These are phyloP conservation scores for Nettapus auritus DNA, from an alignment of 2,113 vertebrate species.

Conservation along the genomic window DNA sequence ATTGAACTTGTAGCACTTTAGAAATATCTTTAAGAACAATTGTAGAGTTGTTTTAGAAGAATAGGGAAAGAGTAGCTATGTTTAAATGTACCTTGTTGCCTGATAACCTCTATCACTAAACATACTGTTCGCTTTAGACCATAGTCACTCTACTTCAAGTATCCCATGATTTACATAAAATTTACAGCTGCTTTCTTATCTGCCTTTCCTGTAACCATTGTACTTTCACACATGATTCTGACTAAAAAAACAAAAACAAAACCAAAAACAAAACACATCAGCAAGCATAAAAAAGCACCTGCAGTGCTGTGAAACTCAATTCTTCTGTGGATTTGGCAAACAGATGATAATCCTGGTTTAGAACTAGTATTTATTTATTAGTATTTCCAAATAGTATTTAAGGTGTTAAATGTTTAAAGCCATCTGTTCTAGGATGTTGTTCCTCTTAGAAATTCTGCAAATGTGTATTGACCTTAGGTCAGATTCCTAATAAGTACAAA, in stretches of 20 bases:
- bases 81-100: neutral
- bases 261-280: neutral
- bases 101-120: constrained; percentile 40
- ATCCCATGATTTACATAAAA: constrained; percentile 59
- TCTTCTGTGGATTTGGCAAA: neutral
- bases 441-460: neutral
- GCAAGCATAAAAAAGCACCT: neutral
- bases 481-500: neutral
- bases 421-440: neutral
- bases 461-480: neutral
- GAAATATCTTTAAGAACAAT: neutral
- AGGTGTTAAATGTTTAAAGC: neutral
- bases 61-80: neutral
- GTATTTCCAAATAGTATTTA: neutral
- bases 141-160: constrained; percentile 65
- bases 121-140: constrained; percentile 47
- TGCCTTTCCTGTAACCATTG: constrained; percentile 62
- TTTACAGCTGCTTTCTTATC: constrained; percentile 73
- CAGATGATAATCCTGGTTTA: neutral
- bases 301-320: neutral
- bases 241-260: neutral
- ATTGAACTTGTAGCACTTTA: neutral
- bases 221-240: constrained; percentile 82
- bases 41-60: neutral
- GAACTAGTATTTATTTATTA: neutral